These are phyloP conservation scores for Sarcophaga subvicina DNA, from an alignment of 2,888 invertebrate genomes.

Conservation along the genomic window DNA sequence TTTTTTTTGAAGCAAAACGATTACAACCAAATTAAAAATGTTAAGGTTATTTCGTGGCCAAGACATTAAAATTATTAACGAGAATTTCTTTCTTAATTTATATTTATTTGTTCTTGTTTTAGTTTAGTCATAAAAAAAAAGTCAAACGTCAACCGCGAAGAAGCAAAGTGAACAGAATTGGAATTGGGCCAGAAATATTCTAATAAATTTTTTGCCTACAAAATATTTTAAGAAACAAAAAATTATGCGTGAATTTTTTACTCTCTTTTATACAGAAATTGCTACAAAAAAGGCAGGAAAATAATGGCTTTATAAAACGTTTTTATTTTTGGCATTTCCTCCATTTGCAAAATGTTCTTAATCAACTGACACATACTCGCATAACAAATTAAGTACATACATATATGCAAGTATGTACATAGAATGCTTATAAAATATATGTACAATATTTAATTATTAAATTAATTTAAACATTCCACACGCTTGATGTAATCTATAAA, in stretches of 20 bases:
- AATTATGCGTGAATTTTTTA: background rate
- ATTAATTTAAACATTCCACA: no score
- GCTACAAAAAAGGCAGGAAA: background rate
- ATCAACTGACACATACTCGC: constrained; percentile 30
- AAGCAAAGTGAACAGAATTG: background rate
- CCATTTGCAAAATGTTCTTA: constrained; percentile 45
- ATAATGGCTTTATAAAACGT: background rate
- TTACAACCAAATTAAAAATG: background rate
- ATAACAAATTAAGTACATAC: constrained; percentile 31
- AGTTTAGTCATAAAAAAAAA: no score
- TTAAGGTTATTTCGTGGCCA: constrained; percentile 19
- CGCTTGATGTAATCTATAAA: no score
- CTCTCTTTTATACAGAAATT: background rate
- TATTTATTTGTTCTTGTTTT: no score
- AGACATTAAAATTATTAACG: constrained; percentile 18
- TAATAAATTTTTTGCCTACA: constrained; percentile 47
- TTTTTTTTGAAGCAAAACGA: background rate
- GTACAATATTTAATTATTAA: no score
- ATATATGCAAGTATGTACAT: no score
- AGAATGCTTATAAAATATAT: no score
- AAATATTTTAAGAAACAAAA: constrained; percentile 11
- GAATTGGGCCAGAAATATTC: constrained; percentile 49
- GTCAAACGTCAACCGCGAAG: no score
- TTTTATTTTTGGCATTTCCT: constrained; percentile 35
- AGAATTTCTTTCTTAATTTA: background rate